Evolutionary conservation across 2,888 invertebrate genomes (phyloP), one percentile per base, ranked within the genome.

Genomic region (Mayetiola destructor): DNA sequence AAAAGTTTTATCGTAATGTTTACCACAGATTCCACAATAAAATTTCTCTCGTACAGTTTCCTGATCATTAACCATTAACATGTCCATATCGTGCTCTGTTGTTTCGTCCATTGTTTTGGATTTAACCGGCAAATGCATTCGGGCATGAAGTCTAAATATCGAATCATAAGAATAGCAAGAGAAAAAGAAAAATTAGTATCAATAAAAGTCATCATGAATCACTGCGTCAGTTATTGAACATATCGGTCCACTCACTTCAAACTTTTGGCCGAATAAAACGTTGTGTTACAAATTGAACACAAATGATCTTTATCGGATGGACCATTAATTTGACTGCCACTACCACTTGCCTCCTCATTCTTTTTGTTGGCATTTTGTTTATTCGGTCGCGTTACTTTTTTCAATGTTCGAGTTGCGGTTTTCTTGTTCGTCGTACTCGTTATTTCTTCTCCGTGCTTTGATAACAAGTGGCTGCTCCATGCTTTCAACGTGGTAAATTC

Each of bases 81-180:
- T 52, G 2, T 68, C 64, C 8, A 70, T 66, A 55, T 65, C 66
- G 29, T 64, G 9, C 35, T 48, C 56, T 10, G 56, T 42, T 10
- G 56, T 35, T 16, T 55, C 39, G 18, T 76, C 74, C 1, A 75
- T 70, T 56, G 72, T 71, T 63, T 73, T 77, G 62, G 70, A 75
- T 67, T 80, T 78, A 5, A 81, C 75, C 3, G 84, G 83, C 35
- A 81, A 80, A 63, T 87, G 87, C 80, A 87, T 86, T 60, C 84
- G 76, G 63, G 78, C 79, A 66, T 87, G 87, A 53, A 87, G 70
- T 62, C 83, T 56, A 5, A 42, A 42, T 23, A 12, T 40, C 9
- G 18, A 8, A 6, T 10, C 3, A 40, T n/a, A 40, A 40, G 16
- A 9, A 3, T 20, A 32, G 18, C 20, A 40, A 6, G 12, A 20